Conservation (phyloP, 23 tunicate genomes). For the Halocynthia roretzi region DNA sequence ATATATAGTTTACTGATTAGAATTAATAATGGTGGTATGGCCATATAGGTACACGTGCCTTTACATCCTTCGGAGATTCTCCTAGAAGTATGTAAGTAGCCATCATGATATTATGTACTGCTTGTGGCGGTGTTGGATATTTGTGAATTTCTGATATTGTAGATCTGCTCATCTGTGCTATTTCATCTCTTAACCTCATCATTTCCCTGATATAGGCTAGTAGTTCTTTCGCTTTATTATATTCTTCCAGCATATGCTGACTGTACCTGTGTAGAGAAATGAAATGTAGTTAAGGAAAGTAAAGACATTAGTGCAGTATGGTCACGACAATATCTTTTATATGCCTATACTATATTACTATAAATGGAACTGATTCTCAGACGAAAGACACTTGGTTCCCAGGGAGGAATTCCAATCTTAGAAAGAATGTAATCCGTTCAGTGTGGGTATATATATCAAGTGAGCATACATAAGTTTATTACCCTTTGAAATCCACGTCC, state of each 20-base stretch:
- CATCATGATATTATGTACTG: conserved; percentile 25
- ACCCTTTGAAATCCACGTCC: conserved; percentile 28
- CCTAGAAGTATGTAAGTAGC: conserved; percentile 27
- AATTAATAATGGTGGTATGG: background rate
- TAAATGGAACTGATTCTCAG: no score
- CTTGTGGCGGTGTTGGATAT: conserved; percentile 26
- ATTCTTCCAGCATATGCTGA: conserved; percentile 21
- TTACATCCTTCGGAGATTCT: conserved; percentile 19
- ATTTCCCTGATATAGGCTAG: conserved; percentile 18
- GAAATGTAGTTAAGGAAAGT: no score
- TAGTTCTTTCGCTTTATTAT: conserved; percentile 22
- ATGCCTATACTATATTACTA: no score
- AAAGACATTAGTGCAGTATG: no score
- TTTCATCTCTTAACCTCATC: conserved; percentile 22
- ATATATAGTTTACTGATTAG: background rate
- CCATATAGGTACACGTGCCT: background rate
- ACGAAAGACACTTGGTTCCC: no score
- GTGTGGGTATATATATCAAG: no score
- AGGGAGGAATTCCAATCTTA: no score
- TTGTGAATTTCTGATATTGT: conserved; percentile 30
- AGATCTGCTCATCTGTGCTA: conserved; percentile 23
- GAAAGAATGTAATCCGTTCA: no score
- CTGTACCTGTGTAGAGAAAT: conserved; percentile 9
- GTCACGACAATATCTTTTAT: no score
- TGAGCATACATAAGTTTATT: background rate